Base-by-base conservation (phyloP, 2,113 vertebrate species). In the Amia ocellicauda region DNA sequence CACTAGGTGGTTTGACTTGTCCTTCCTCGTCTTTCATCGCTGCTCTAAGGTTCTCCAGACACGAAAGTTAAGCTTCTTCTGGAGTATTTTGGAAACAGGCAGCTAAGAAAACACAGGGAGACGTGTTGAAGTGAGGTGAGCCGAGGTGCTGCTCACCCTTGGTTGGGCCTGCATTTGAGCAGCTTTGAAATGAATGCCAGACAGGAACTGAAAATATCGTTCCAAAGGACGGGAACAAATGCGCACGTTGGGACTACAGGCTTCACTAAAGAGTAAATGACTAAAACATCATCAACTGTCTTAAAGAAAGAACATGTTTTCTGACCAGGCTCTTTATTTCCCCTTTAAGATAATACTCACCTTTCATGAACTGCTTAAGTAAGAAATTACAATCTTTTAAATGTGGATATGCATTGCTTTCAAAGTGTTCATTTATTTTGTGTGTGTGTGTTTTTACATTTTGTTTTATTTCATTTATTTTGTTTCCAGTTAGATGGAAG, bases 131-230 rank as follows among this genome's bases (percentile, higher is more conserved):
- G 63, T 66, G 76, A 69, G 69, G 76, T 74, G 71, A 70, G 72
- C 64, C 75, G 77, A 79, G 79, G 75, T 75, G 69, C 62, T 68
- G 73, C 80, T 78, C 75, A 76, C 72, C 81, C 78, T 84, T 88
- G 80, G 80, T 83, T n/a, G 79, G 83, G 81, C 82, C 76, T 79
- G 74, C 73, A 71, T 83, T 85, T 86, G 84, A 86, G 80, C 77
- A 76, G 72, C 70, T 89, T 85, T 89, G 86, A 89, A 90, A 89
- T 80, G 79, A 72, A 81, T 87, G 81, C 82, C 83, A 86, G 82
- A 81, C 83, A 75, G 79, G 78, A 76, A 86, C 85, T 79, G 85
- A 78, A 81, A 84, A 84, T 84, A 84, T 77, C 82, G 81, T 80
- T 83, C 31, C 31, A 83, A 83, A 78, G 73, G 74, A 73, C 75